phyloP scores from a whole-genome alignment of 2,888 invertebrate species.

The Sarcophaga variegata region DNA sequence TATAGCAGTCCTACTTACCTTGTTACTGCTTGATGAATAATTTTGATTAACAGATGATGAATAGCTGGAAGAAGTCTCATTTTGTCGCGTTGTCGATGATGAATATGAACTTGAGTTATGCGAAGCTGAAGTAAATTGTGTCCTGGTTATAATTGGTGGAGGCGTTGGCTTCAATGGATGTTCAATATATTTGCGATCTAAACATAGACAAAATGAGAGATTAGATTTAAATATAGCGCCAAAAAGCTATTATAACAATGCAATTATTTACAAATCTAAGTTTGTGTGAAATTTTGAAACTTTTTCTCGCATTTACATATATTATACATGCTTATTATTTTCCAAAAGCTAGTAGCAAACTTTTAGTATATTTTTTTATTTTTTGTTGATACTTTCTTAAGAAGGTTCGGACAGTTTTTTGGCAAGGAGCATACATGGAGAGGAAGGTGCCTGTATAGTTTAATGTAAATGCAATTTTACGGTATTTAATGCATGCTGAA shows the following conservation, averaged over 20 bases:
- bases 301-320: no score
- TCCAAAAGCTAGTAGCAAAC: no score
- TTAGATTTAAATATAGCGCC: not conserved
- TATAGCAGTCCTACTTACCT: constrained; percentile 70
- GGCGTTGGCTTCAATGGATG: constrained; percentile 91
- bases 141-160: constrained; percentile 86
- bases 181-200: constrained; percentile 91
- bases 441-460: no score
- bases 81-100: constrained; percentile 61
- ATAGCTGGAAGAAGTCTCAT: constrained; percentile 47
- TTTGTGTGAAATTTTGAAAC: no score
- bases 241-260: not conserved
- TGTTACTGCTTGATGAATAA: constrained; percentile 72
- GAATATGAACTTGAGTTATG: constrained; percentile 60
- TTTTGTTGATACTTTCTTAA: no score
- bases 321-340: no score
- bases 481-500: no score
- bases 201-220: not conserved
- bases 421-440: no score
- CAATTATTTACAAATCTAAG: not conserved
- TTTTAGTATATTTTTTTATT: no score
- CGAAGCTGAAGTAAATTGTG: constrained; percentile 80
- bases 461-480: no score
- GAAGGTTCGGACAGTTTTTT: no score
- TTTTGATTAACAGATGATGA: constrained; percentile 65